phyloP scores from a whole-genome alignment of 37 sponge, comb jelly and placozoan genomes.

The Spongilla lacustris region DNA sequence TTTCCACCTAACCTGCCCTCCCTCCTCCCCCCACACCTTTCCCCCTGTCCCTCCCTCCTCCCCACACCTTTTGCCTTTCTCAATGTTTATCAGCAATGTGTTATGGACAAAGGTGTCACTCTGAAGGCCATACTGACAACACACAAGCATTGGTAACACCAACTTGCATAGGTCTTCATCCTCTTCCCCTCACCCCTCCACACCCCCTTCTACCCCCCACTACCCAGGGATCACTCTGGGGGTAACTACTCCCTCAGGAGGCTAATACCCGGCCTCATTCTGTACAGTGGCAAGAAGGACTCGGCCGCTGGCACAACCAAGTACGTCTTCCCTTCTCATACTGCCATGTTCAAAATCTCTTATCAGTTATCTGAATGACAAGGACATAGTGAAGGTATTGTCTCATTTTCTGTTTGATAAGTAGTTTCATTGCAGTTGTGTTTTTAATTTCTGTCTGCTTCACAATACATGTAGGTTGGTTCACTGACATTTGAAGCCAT shows the following conservation, averaged over 20 bases:
- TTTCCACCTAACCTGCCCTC: no score
- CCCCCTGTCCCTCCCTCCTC: background rate
- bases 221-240: constrained; percentile 74
- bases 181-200: no score
- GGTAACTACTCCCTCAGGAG: constrained; percentile 56
- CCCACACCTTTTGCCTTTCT: background rate
- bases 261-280: constrained; percentile 20
- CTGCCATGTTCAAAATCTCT: background rate
- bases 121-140: constrained; percentile 61
- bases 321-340: constrained; percentile 5
- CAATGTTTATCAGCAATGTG: constrained; percentile 31
- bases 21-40: background rate
- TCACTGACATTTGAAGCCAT: constrained; percentile 42
- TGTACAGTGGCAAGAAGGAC: constrained; percentile 56
- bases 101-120: constrained; percentile 27
- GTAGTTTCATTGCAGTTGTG: background rate
- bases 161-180: background rate
- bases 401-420: background rate
- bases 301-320: constrained; percentile 28
- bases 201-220: background rate
- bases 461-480: constrained; percentile 22
- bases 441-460: no score
- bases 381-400: constrained; percentile 28
- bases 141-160: constrained; percentile 81
- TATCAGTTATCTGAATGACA: constrained; percentile 33